Evolutionary conservation across 1,140 invertebrate species (phyloP), one percentile per base, ranked within the genome.

Genomic region (Campoletis sonorensis): DNA sequence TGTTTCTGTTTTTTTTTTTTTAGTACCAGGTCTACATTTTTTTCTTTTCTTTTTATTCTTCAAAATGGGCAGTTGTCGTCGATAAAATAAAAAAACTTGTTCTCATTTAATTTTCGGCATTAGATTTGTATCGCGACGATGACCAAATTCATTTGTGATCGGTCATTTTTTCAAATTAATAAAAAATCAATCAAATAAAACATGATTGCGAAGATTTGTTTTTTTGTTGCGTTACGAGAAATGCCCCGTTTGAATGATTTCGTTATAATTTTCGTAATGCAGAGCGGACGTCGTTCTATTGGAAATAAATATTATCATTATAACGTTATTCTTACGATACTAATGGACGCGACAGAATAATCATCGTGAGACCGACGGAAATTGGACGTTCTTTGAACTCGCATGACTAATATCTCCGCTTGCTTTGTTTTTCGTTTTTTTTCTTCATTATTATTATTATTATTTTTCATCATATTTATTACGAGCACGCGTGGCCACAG

Each of bases 241-340:
- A 45, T 45, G 40, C 40, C 40, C 30, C 8, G 40, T 45, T 45
- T 45, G 2, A 45, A 45, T 30, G 15, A 21, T 26, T 37, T 30
- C 30, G n/a, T n/a, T n/a, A n/a, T n/a, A n/a, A n/a, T n/a, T 16
- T 27, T 68, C 21, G 26, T 30, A 4, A 73, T 84, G 80, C 54
- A 23, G 83, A 87, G 78, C 84, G 81, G 83, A 85, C 64, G 78
- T 73, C 15, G n/a, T 81, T 73, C 40, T 81, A 82, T 83, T 79
- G 79, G 27, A 86, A 87, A 87, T 87, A 87, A 87, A 87, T 87
- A 86, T 79, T 80, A 84, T 49, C 11, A 73, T 73, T 83, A 84
- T 81, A n/a, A 58, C 21, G 18, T 58, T 58, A 58, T 8, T 67
- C 86, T 87, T 87, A 86, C 26, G 81, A 75, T 83, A 49, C 86